Evolutionary conservation across 1,140 invertebrate genomes (phyloP).

Genomic region (Myzus persicae): DNA sequence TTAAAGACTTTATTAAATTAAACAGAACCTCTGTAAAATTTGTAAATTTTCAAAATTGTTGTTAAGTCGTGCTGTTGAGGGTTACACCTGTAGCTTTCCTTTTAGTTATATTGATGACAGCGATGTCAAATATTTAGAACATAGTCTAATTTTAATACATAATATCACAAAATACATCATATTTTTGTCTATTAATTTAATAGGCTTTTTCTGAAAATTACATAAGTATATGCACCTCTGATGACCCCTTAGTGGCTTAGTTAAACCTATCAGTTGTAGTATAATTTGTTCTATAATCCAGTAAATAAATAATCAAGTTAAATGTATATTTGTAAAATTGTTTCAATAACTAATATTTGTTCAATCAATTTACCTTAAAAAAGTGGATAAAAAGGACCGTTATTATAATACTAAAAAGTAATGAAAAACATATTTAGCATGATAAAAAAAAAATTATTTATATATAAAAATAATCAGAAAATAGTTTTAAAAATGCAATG

Average conservation of each 20-base stretch:
- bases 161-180: neutral
- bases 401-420: conserved; percentile 9
- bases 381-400: neutral
- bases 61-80: neutral
- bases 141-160: neutral
- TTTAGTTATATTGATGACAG: neutral
- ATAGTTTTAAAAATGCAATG: neutral
- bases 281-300: neutral
- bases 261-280: neutral
- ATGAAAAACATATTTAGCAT: neutral
- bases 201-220: neutral
- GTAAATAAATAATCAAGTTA: neutral
- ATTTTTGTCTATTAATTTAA: neutral
- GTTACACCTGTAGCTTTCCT: neutral
- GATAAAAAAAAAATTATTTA: neutral
- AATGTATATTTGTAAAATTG: neutral
- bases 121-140: neutral
- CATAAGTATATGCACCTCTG: neutral
- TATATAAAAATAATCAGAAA: conserved; percentile 20
- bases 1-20: neutral
- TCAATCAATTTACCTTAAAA: neutral
- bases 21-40: neutral
- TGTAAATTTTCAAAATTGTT: neutral
- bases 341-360: neutral
- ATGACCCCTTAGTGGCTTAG: neutral